Evolutionary conservation across 2,797 vertebrate species (phyloP).

Genomic region (Iguana delicatissima): DNA sequence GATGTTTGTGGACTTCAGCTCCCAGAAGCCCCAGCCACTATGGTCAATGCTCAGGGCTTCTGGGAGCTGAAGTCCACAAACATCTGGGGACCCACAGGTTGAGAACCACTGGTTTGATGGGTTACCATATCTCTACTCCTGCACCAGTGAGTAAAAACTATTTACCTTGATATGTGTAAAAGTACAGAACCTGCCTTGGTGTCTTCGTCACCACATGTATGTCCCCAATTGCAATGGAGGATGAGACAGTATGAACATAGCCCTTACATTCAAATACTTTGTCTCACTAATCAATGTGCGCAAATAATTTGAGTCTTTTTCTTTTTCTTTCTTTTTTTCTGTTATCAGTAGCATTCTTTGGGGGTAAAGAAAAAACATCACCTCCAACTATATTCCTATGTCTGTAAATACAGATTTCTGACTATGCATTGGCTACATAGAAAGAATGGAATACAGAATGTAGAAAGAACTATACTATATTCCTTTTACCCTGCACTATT

Average conservation of each 20-base stretch:
- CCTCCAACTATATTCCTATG: not conserved
- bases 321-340: not conserved
- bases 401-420: conserved; percentile 4
- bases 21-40: too few species aligned
- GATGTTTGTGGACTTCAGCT: too few species aligned
- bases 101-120: too few species aligned
- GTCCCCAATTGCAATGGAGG: not conserved
- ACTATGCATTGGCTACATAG: not conserved
- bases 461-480: too few species aligned
- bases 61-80: too few species aligned
- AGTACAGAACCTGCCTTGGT: not conserved
- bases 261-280: not conserved
- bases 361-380: not conserved
- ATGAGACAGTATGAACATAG: not conserved
- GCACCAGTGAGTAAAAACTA: not conserved
- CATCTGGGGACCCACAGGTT: too few species aligned
- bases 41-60: too few species aligned
- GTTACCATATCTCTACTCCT: too few species aligned
- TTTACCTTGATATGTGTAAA: not conserved
- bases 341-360: not conserved
- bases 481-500: not conserved
- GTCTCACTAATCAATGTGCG: not conserved
- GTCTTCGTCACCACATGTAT: not conserved
- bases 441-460: not conserved
- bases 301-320: not conserved